These are phyloP conservation scores for Andrena dorsata DNA, from an alignment of 2,888 invertebrate genomes.

Conservation along the genomic window DNA sequence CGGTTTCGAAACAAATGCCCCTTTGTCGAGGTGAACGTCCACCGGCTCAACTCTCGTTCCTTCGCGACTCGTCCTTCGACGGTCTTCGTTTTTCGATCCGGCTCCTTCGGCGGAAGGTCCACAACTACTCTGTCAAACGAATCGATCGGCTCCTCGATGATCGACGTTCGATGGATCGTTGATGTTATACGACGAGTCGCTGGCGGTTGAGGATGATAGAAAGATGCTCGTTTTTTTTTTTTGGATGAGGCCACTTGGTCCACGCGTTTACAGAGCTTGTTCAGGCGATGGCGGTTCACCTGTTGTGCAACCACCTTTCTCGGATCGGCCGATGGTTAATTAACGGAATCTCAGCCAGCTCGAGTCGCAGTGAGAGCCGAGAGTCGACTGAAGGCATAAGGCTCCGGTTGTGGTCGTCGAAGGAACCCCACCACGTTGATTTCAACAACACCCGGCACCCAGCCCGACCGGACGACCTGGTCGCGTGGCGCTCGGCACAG, in stretches of 20 bases:
- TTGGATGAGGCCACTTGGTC: background rate
- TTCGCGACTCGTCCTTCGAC: background rate
- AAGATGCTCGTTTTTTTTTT: background rate
- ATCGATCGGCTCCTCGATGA: background rate
- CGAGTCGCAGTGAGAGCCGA: constrained; percentile 82
- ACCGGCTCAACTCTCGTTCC: too few species aligned
- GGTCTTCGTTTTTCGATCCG: background rate
- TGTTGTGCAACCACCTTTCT: constrained; percentile 49
- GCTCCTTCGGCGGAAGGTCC: background rate
- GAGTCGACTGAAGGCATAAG: constrained; percentile 83
- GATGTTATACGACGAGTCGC: background rate
- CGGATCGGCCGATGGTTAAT: constrained; percentile 65
- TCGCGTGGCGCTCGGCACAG: constrained; percentile 83
- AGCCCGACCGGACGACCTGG: constrained; percentile 81
- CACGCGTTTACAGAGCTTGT: constrained; percentile 1
- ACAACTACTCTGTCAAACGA: background rate
- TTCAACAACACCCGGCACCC: constrained; percentile 82
- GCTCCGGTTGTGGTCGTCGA: constrained; percentile 79
- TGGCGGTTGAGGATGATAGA: background rate
- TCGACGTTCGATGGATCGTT: too few species aligned
- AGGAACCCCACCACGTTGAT: constrained; percentile 83
- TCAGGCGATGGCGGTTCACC: constrained; percentile 45
- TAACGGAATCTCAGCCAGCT: constrained; percentile 80
- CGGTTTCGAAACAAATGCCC: constrained; percentile 20
- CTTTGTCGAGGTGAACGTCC: constrained; percentile 4